Evolutionary conservation across 2,113 vertebrate genomes (phyloP).

Genomic region (Scatophagus argus): DNA sequence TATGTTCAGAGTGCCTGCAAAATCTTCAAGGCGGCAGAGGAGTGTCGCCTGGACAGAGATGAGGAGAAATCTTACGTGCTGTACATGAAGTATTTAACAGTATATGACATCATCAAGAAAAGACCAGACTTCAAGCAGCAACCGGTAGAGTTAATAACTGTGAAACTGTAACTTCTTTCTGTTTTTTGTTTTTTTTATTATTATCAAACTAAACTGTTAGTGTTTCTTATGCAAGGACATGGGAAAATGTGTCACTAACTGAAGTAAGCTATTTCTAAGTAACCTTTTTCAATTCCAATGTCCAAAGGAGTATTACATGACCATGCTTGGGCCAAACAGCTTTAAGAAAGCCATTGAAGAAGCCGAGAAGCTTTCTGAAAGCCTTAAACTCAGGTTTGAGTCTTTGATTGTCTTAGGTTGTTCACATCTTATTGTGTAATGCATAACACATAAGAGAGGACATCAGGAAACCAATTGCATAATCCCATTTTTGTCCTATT

Average conservation of each 20-base stretch:
- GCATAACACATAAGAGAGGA: neutral
- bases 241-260: neutral
- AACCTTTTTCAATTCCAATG: constrained; percentile 1
- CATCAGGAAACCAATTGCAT: neutral
- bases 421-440: neutral
- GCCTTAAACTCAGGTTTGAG: constrained; percentile 92
- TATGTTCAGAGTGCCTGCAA: constrained; percentile 96
- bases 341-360: constrained; percentile 97
- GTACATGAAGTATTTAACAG: constrained; percentile 96
- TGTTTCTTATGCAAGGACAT: neutral
- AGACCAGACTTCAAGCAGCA: constrained; percentile 96
- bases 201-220: neutral
- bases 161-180: neutral
- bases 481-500: neutral
- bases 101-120: constrained; percentile 95
- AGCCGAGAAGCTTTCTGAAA: constrained; percentile 96
- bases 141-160: constrained; percentile 83
- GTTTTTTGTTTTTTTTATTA: neutral
- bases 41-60: constrained; percentile 93
- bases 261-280: neutral
- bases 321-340: constrained; percentile 91
- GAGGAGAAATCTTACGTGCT: constrained; percentile 97
- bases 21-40: constrained; percentile 96
- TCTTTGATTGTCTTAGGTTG: neutral
- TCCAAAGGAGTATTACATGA: constrained; percentile 91